These are phyloP conservation scores for Leptinotarsa juncta DNA, from an alignment of 2,888 invertebrate species.

Conservation along the genomic window DNA sequence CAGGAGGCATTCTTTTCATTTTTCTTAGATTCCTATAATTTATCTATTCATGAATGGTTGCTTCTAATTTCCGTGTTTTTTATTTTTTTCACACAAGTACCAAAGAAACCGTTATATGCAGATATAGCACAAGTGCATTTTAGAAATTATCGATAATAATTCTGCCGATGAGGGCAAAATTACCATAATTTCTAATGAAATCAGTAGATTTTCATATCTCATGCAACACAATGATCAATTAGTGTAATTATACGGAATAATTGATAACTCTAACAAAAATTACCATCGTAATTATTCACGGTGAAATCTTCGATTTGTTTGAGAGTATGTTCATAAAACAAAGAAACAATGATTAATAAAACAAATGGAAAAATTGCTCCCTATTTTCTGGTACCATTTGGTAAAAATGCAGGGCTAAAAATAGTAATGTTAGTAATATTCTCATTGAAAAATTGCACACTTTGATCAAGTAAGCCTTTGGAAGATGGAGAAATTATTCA, in stretches of 20 bases:
- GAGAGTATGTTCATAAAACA: not conserved
- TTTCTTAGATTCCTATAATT: not conserved
- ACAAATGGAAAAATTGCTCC: not conserved
- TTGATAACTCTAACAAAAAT: constrained; percentile 18
- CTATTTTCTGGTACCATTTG: no score
- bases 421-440: no score
- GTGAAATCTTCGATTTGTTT: not conserved
- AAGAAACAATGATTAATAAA: not conserved
- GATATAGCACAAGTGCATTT: constrained; percentile 17
- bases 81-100: constrained; percentile 5
- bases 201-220: constrained; percentile 14
- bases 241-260: constrained; percentile 15
- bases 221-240: constrained; percentile 19
- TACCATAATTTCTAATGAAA: constrained; percentile 19
- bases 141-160: constrained; percentile 17
- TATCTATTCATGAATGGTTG: not conserved
- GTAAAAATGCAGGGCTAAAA: no score
- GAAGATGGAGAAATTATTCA: no score
- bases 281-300: constrained; percentile 1
- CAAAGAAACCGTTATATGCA: constrained; percentile 13
- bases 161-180: constrained; percentile 15
- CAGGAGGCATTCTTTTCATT: no score
- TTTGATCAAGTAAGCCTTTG: no score
- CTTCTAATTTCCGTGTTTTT: not conserved
- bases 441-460: no score